Percentiles rank a stretch among this genome's conserved stretches.
These are phyloP conservation scores for Caretta caretta DNA, from an alignment of 2,113 vertebrate genomes.

Conservation along the genomic window DNA sequence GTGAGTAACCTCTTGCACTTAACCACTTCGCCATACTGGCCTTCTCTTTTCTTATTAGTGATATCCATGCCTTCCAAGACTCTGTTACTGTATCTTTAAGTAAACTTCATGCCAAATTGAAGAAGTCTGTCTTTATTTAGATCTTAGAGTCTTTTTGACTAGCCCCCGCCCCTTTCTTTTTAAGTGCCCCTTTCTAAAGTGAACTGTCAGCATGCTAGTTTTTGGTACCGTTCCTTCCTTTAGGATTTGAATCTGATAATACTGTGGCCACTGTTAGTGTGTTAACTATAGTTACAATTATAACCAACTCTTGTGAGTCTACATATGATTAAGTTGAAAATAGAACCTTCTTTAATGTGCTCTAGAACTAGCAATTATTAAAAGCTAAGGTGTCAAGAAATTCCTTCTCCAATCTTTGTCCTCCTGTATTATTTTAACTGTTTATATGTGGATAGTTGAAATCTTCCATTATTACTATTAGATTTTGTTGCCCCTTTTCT, in stretches of 20 bases:
- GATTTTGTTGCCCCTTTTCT: not conserved
- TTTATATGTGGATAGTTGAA: not conserved
- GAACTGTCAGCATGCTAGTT: not conserved
- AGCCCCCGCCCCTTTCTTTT: too few species aligned
- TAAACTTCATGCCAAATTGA: too few species aligned
- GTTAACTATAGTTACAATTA: too few species aligned
- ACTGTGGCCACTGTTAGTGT: too few species aligned
- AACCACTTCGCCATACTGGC: not conserved
- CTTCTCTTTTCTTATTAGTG: too few species aligned
- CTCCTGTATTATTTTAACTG: not conserved
- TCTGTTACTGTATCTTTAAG: too few species aligned
- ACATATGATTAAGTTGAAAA: not conserved
- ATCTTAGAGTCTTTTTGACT: too few species aligned
- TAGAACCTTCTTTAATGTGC: not conserved
- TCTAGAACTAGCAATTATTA: not conserved
- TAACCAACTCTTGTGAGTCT: not conserved
- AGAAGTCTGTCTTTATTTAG: too few species aligned
- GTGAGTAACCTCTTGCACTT: not conserved
- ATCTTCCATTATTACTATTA: not conserved
- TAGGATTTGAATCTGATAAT: not conserved
- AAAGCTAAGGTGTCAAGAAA: not conserved
- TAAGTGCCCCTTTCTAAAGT: too few species aligned
- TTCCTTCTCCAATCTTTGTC: not conserved
- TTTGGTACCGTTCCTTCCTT: not conserved
- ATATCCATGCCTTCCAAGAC: too few species aligned